Evolutionary conservation across 2,113 vertebrate genomes (phyloP).

Genomic region (Protobothrops mucrosquamatus): DNA sequence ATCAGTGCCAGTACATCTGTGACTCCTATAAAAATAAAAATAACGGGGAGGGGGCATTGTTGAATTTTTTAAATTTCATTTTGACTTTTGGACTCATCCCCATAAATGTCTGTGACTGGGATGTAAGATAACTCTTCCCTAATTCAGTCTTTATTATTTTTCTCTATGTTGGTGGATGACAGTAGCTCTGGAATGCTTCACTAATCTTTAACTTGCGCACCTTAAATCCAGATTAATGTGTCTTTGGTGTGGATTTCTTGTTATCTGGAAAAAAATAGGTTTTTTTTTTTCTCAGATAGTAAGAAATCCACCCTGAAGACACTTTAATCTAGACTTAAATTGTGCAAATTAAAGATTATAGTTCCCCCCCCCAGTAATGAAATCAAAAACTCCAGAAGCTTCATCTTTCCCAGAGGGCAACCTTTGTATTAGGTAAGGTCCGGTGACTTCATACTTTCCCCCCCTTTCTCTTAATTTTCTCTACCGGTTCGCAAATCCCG

Average conservation of each 20-base stretch:
- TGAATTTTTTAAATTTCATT: background rate
- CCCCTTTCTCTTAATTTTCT: background rate
- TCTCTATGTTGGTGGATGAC: background rate
- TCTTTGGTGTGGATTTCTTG: background rate
- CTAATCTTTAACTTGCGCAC: background rate
- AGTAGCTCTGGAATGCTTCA: background rate
- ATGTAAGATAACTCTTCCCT: background rate
- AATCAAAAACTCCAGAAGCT: background rate
- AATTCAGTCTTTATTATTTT: background rate
- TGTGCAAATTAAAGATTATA: background rate
- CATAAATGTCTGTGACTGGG: background rate
- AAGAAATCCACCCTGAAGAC: background rate
- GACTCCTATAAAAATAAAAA: background rate
- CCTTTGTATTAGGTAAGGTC: background rate
- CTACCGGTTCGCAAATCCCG: background rate
- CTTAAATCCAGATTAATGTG: background rate
- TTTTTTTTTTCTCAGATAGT: background rate
- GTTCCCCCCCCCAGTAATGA: background rate
- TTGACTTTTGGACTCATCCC: background rate
- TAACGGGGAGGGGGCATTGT: background rate
- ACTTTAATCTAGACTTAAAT: background rate
- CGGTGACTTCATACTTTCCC: background rate
- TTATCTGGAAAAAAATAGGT: background rate
- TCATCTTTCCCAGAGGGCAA: background rate
- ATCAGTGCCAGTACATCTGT: background rate